A percentile compares a stretch with the other conserved stretches of the same genome.
These are phyloP conservation scores for Axea sp. DNA, from an alignment of 2,888 invertebrate genomes.

Conservation along the genomic window DNA sequence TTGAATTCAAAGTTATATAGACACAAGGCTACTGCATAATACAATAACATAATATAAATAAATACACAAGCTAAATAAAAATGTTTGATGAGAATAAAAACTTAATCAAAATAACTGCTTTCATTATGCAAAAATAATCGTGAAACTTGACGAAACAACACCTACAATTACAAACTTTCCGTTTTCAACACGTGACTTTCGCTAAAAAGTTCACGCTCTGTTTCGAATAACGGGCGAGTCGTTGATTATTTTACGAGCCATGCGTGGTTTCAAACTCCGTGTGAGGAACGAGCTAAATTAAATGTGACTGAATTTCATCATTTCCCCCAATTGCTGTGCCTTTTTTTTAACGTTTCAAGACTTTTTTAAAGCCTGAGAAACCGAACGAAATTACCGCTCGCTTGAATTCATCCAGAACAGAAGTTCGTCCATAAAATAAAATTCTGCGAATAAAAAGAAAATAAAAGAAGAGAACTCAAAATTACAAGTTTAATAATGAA, in stretches of 20 bases:
- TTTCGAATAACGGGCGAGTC: conserved; percentile 57
- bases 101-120: too few relatives aligned
- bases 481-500: neutral
- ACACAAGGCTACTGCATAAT: too few relatives aligned
- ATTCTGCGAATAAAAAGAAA: conserved; percentile 1
- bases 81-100: too few relatives aligned
- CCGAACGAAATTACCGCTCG: conserved; percentile 7
- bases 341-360: conserved; percentile 23
- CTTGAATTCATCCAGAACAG: conserved; percentile 13
- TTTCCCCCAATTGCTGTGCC: conserved; percentile 15
- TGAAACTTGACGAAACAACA: conserved; percentile 54
- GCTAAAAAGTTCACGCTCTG: conserved; percentile 62
- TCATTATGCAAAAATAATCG: conserved; percentile 52
- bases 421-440: conserved; percentile 9
- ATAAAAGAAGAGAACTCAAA: conserved; percentile 7
- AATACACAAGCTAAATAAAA: too few relatives aligned
- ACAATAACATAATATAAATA: neutral
- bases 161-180: conserved; percentile 57
- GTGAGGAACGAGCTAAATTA: too few relatives aligned
- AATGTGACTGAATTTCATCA: too few relatives aligned
- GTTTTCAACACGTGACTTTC: conserved; percentile 62
- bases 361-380: conserved; percentile 14
- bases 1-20: too few relatives aligned
- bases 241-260: conserved; percentile 57
- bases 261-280: conserved; percentile 25